Conservation (phyloP, 2,113 vertebrate species). For the Mirza zaza region DNA sequence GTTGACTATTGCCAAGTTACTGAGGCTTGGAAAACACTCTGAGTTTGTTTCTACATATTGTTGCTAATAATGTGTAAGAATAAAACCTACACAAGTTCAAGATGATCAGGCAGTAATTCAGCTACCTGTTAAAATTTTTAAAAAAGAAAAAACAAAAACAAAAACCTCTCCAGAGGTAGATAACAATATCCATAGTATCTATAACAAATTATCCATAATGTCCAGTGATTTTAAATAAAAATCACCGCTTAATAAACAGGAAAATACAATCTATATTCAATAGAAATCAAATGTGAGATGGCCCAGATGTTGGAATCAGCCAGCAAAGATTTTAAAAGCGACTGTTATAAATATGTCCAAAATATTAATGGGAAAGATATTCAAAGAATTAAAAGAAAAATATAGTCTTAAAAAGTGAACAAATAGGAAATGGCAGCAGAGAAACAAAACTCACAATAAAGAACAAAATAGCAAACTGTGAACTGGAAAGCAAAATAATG, state of each 20-base stretch:
- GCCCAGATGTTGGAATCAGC: not conserved
- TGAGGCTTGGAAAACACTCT: not conserved
- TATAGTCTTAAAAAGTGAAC: not conserved
- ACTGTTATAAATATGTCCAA: slow-evolving; percentile 18
- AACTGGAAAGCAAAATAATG: slow-evolving; percentile 29
- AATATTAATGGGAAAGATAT: not conserved
- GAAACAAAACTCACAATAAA: not conserved
- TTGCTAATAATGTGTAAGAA: not conserved
- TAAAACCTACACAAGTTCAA: not conserved
- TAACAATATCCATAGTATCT: not conserved
- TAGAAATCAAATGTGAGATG: slow-evolving; percentile 34
- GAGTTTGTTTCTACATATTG: not conserved
- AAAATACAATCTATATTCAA: slow-evolving; percentile 1
- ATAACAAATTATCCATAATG: not conserved
- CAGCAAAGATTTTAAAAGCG: slow-evolving; percentile 7
- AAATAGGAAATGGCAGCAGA: not conserved
- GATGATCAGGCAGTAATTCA: slow-evolving; percentile 14
- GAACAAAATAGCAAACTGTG: not conserved
- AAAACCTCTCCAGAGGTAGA: not conserved
- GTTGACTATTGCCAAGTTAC: not conserved
- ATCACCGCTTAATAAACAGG: not conserved
- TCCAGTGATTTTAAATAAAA: slow-evolving; percentile 6
- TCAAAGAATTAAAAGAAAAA: slow-evolving; percentile 46
- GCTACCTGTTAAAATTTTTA: not conserved
- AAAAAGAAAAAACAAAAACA: not conserved